Conservation (phyloP, 1,140 invertebrate species). For the Hypothenemus hampei region DNA sequence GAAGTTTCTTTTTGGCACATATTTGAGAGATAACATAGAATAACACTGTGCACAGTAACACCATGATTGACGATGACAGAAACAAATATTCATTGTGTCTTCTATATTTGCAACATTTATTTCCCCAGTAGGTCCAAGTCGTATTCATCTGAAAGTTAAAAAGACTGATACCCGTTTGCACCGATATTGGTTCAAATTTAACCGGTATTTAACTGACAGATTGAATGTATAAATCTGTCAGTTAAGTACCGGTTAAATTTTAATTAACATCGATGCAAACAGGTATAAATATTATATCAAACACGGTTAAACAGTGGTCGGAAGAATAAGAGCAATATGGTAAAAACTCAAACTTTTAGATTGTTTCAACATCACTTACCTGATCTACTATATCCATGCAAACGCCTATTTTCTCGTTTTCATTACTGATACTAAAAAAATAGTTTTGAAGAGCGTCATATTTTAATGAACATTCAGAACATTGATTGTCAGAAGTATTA, state of each 20-base stretch:
- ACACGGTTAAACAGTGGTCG: no score
- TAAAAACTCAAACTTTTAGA: conserved; percentile 20
- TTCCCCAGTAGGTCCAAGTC: conserved; percentile 53
- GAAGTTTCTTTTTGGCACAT: conserved; percentile 41
- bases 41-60: conserved; percentile 48
- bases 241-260: no score
- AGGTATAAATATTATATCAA: neutral
- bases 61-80: conserved; percentile 48
- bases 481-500: conserved; percentile 40
- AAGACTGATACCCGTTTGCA: neutral
- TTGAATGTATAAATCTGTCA: no score
- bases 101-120: conserved; percentile 51
- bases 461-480: conserved; percentile 49
- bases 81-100: conserved; percentile 51
- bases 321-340: no score
- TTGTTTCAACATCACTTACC: conserved; percentile 44
- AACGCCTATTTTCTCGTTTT: conserved; percentile 51
- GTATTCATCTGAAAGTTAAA: conserved; percentile 54
- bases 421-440: conserved; percentile 52
- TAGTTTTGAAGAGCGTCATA: conserved; percentile 51
- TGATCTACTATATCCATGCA: conserved; percentile 58
- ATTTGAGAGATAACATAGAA: conserved; percentile 51
- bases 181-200: no score
- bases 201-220: no score
- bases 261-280: no score